Base-by-base conservation (phyloP, 2,888 invertebrate genomes). In the Hipparchia semele region DNA sequence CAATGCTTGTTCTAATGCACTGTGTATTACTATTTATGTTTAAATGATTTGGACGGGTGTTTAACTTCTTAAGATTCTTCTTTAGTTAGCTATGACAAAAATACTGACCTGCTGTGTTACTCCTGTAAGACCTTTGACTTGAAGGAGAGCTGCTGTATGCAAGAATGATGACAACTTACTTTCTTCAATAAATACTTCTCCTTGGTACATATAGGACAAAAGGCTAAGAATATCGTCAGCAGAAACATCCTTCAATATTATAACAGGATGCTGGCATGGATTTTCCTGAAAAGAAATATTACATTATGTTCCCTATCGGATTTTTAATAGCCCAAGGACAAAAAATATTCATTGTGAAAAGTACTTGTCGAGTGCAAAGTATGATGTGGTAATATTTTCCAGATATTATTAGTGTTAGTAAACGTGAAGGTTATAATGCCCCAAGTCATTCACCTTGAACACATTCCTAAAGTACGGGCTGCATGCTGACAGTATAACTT, bases 401-500 rank as follows among this genome's bases (percentile, higher is more conserved):
- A 75, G 64, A 71, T 56, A 74, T 65, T 62, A 73, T 68, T 74
- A 49, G 71, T 73, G 72, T 76, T 75, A 71, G 70, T 72, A 84
- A 86, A 86, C 85, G 85, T 84, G 90, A 92, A 92, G 91, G 91
- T 91, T 90, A 91, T 88, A 87, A 86, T 89, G 88, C 88, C 86
- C 89, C 89, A 87, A 93, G 92, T 91, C 90, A 92, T 90, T 94
- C 89, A 96, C 96, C 95, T 96, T 96, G 92, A 96, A 96, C 86
- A 96, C 95, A 88, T 95, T 95, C 86, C 96, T 95, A 91, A 96
- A 96, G 92, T 96, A 96, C 80, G 96, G 96, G 86, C 96, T 96
- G 90, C 96, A 96, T 78, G 96, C 96, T 81, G 96, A 96, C 86
- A 96, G 90, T 86, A 96, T 96, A 84, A 96, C 95, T 94, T 96